Conservation (phyloP, 2,113 vertebrate genomes). For the Nesoenas mayeri region DNA sequence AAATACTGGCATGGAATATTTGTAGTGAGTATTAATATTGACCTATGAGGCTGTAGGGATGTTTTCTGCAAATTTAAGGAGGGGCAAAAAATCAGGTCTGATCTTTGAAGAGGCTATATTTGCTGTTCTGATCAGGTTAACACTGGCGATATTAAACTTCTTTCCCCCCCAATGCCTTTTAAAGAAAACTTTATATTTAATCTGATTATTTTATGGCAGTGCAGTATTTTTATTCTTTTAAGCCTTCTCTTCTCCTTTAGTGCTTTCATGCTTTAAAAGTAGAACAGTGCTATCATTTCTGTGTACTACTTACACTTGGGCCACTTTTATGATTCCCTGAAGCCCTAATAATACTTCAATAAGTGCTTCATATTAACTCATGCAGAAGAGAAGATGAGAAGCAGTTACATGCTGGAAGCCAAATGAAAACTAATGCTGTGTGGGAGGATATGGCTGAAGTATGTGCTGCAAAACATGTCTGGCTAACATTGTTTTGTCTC, state of each 20-base stretch:
- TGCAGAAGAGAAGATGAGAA: slow-evolving; percentile 7
- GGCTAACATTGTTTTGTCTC: slow-evolving; percentile 30
- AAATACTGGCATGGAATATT: neutral
- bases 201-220: neutral
- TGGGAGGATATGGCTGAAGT: slow-evolving; percentile 37
- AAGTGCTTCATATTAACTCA: neutral
- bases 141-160: neutral
- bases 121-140: neutral
- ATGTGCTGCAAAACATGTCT: neutral
- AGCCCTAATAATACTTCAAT: slow-evolving; percentile 15
- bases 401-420: neutral
- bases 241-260: neutral
- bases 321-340: neutral
- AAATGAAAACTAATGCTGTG: slow-evolving; percentile 27
- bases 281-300: neutral
- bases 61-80: neutral
- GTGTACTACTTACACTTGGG: neutral
- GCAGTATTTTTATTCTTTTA: neutral
- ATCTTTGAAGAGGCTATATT: neutral
- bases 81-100: neutral
- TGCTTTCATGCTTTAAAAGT: neutral
- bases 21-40: neutral
- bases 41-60: neutral
- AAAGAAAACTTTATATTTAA: neutral
- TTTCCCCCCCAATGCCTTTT: neutral